Evolutionary conservation across 2,113 vertebrate species (phyloP), one percentile per base, ranked within the genome.

Genomic region (Phalacrocorax carbo): DNA sequence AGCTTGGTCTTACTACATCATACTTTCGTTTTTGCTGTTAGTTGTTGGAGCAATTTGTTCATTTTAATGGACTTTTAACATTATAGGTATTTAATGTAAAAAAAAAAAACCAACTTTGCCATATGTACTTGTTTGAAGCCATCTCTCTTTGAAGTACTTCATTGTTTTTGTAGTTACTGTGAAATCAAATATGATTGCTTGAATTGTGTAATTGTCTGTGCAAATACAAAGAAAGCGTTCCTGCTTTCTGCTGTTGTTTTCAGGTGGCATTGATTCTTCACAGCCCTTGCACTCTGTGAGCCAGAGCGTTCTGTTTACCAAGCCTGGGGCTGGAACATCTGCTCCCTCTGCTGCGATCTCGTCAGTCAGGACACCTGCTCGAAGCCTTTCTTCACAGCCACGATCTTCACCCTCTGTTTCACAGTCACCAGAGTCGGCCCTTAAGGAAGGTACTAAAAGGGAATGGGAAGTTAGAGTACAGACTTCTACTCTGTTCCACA

Each of bases 381-480:
- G 92, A 36, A 90, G 93, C 75, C 92, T 94, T 68, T 72, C 96
- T 80, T 91, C 87, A 51, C 93, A 97, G 15, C 52, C 88, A 20
- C 82, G 48, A 9, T 77, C 97, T 60, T 58, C 82, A 48, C 80
- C 96, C 15, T 94, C 97, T 30, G 62, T 75, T 52, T 25, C 93
- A 7, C 97, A 97, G 48, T 90, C 95, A 3, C 61, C 94, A 20
- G 96, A 97, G 60, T 34, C 85, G 2, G 30, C 94, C 23, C 95
- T 94, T 52, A 98, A 97, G 62, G 97, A 98, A 98, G 98, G 98
- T 98, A 98, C 82, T 92, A 25, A 93, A 92, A 88, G 49, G 58
- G 84, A 79, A 29, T 82, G 76, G 80, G 65, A 68, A 27, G 16
- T 76, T 90, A 21, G 9, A n/a, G 22, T 52, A 32, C n/a, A 87